Conservation (phyloP, 2,888 invertebrate species). For the Hirtodrosophila confusa region DNA sequence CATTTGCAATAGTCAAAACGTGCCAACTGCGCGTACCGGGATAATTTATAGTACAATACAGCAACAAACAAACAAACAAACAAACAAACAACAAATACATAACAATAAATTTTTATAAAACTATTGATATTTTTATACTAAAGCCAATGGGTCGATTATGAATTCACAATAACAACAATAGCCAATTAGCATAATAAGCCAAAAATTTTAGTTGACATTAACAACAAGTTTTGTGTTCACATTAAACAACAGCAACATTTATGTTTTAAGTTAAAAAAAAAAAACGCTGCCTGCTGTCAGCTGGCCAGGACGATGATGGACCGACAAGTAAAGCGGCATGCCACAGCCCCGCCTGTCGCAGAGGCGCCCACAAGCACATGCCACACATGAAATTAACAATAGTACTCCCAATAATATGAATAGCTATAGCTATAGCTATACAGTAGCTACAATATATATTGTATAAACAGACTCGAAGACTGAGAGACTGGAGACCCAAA, state of each 20-base stretch:
- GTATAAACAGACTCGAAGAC: constrained; percentile 26
- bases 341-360: constrained; percentile 13
- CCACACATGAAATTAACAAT: constrained; percentile 65
- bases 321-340: constrained; percentile 7
- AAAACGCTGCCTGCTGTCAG: constrained; percentile 34
- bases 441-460: too few relatives aligned
- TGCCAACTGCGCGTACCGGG: constrained; percentile 81
- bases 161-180: constrained; percentile 59
- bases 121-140: constrained; percentile 84
- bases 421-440: constrained; percentile 14
- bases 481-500: constrained; percentile 36
- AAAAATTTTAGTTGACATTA: constrained; percentile 59
- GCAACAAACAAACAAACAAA: constrained; percentile 62
- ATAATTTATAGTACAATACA: constrained; percentile 85
- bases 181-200: constrained; percentile 75
- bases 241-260: constrained; percentile 73
- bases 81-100: constrained; percentile 64
- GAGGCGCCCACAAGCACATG: constrained; percentile 31
- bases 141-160: constrained; percentile 52
- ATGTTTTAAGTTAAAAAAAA: constrained; percentile 53
- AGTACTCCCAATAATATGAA: constrained; percentile 39
- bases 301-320: constrained; percentile 5
- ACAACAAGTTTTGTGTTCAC: constrained; percentile 48
- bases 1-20: constrained; percentile 84
- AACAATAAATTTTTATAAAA: constrained; percentile 69